A percentile compares a stretch with the other conserved stretches of the same genome.
phyloP scores from a whole-genome alignment of 2,888 invertebrate genomes.

The Hirtodrosophila cameraria region DNA sequence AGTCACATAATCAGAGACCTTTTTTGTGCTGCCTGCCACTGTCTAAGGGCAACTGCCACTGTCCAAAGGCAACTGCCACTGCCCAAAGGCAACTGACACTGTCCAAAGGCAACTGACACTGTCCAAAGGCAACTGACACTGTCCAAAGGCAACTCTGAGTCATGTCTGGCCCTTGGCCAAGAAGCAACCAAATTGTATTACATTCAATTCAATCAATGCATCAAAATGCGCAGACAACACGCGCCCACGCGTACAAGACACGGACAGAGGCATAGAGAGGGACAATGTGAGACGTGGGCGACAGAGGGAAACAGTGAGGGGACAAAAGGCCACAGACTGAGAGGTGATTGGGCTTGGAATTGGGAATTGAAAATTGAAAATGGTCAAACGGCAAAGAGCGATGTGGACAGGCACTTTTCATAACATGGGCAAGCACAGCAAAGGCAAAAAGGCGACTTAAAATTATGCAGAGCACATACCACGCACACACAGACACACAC shows the following conservation, averaged over 20 bases:
- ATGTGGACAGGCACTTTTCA: slow-evolving; percentile 45
- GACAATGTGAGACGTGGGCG: too few relatives aligned
- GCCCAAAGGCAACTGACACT: slow-evolving; percentile 39
- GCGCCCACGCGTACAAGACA: slow-evolving; percentile 50
- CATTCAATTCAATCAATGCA: slow-evolving; percentile 81
- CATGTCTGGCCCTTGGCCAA: slow-evolving; percentile 63
- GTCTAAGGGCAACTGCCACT: slow-evolving; percentile 37
- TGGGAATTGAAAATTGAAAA: slow-evolving; percentile 58
- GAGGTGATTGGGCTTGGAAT: slow-evolving; percentile 43
- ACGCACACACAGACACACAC: slow-evolving; percentile 43
- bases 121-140: slow-evolving; percentile 39
- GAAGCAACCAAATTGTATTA: slow-evolving; percentile 58
- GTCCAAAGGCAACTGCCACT: too few relatives aligned
- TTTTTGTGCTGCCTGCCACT: slow-evolving; percentile 19
- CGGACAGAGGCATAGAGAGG: background rate
- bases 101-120: too few relatives aligned
- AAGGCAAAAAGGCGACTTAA: slow-evolving; percentile 47
- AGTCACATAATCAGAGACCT: slow-evolving; percentile 58
- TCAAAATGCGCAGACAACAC: slow-evolving; percentile 43
- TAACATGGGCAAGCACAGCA: slow-evolving; percentile 40
- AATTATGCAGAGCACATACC: slow-evolving; percentile 80
- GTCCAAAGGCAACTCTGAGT: slow-evolving; percentile 41
- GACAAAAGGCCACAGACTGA: slow-evolving; percentile 21
- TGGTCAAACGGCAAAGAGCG: slow-evolving; percentile 60
- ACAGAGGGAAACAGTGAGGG: background rate